Evolutionary conservation across 1,140 invertebrate species (phyloP), one percentile per base, ranked within the genome.

Genomic region (Leptinotarsa undecemlineata): DNA sequence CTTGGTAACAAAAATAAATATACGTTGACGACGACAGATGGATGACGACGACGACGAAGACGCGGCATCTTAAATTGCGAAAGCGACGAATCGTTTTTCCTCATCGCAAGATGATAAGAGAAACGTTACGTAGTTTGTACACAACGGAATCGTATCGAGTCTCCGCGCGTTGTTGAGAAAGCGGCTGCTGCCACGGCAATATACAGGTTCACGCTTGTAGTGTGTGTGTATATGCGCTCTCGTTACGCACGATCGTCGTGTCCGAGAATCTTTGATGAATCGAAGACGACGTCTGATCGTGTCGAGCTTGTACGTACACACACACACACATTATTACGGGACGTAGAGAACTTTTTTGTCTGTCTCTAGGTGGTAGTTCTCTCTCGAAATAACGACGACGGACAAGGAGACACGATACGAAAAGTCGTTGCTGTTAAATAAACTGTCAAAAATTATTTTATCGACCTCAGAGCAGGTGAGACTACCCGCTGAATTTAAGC

Each of bases 401-500:
- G 6, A 33, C 26, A n/a, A n/a, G n/a, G 26, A 33, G 26, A 21
- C 23, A 26, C 23, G 23, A n/a, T 23, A 64, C 14, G 62, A 13
- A 2, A 0, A 20, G 20, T 64, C 19, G 62, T 64, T 51, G 48
- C 11, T 26, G 62, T 64, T 19, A 20, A 64, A 64, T 19, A 19
- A 64, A 64, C 62, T 63, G 4, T 21, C 2, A 26, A 26, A 26
- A 26, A 21, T 64, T 64, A n/a, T 64, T 21, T 64, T 23, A 64
- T 64, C 68, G 73, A 71, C 67, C 73, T 72, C 67, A 71, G 67
- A 51, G 33, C 47, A 74, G 33, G 51, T 60, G 93, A 88, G 91
- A 91, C 82, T 88, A 93, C 91, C 91, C 91, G 89, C 91, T 88
- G 89, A 89, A 92, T 89, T 93, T 93, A 93, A 93, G 92, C 93